Base-by-base conservation (phyloP, 2,797 vertebrate species). In the Kryptopterus vitreolus region DNA sequence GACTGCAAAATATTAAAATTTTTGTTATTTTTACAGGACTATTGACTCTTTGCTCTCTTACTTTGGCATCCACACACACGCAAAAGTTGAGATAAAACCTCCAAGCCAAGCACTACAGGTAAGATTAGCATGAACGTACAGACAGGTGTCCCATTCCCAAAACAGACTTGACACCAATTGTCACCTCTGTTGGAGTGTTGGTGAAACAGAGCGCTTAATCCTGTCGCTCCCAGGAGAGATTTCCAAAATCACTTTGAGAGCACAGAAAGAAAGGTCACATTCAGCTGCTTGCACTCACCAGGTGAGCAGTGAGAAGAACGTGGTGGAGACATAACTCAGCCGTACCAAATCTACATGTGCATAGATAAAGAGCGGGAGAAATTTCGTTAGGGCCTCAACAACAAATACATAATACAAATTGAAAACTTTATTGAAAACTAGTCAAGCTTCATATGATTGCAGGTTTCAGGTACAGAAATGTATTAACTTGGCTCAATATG, bases 291-390 rank as follows among this genome's bases (percentile, higher is more conserved):
- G 12, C 48, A 93, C 97, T 92, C 89, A 99, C 98, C 94, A 99
- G 87, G 53, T 94, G 90, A 88, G 95, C 95, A 18, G 95, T 87
- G n/a, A 98, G 83, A 65, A 87, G 74, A 38, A 95, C 90, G 0
- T 99, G 96, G 86, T 98, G 96, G n/a, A 95, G 93, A 78, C 96
- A 98, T 63, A 99, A 92, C 76, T 99, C 96, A 66, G 96, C 96
- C 65, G 95, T 94, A 78, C 95, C 97, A 31, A 96, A 99, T 57
- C 97, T 99, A 89, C 11, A 59, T 53, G 69, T 13, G 46, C 26
- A 74, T 8, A 78, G 12, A 82, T 7, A 78, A 4, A 82, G 0
- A 46, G 3, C 9, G 69, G 18, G 24, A 24, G 7, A 24, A 57
- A 55, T n/a, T n/a, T n/a, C n/a, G 46, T 26, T 16, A 46, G 24